These are phyloP conservation scores for Trichosurus vulpecula DNA, from an alignment of 2,797 vertebrate genomes.

Conservation along the genomic window DNA sequence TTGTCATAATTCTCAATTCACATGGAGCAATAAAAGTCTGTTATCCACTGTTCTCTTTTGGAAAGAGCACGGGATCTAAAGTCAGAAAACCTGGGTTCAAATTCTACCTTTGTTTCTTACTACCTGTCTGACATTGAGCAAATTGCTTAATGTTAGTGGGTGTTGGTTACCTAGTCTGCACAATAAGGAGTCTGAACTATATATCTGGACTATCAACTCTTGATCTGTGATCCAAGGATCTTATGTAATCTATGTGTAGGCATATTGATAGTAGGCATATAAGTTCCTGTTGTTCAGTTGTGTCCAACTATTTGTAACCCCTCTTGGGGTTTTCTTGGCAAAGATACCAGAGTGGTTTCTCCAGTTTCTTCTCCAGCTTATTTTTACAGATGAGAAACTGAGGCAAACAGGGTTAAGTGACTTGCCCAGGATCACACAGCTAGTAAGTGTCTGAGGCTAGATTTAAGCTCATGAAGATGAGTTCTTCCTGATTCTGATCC, in stretches of 20 bases:
- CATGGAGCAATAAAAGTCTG: not conserved
- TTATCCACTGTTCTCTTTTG: not conserved
- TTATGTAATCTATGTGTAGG: not conserved
- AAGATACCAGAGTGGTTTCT: too few species aligned
- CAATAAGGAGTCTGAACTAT: not conserved
- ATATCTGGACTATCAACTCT: not conserved
- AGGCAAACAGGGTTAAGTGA: too few species aligned
- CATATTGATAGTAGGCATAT: not conserved
- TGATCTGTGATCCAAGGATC: not conserved
- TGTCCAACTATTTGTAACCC: too few species aligned
- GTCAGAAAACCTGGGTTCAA: not conserved
- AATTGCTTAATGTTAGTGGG: not conserved
- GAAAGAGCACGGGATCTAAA: not conserved
- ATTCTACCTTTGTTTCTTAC: not conserved
- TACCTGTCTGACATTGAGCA: not conserved
- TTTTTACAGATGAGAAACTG: too few species aligned
- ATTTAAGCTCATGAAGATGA: too few species aligned
- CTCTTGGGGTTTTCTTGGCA: too few species aligned
- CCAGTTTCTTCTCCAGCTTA: too few species aligned
- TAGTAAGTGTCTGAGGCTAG: too few species aligned
- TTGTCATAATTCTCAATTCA: not conserved
- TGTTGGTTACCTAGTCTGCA: not conserved
- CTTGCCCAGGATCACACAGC: too few species aligned
- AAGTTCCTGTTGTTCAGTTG: not conserved
- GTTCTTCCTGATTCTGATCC: too few species aligned